Evolutionary conservation across 2,888 invertebrate genomes (phyloP), one percentile per base, ranked within the genome.

Genomic region (Glyphotaelius pellucidus): DNA sequence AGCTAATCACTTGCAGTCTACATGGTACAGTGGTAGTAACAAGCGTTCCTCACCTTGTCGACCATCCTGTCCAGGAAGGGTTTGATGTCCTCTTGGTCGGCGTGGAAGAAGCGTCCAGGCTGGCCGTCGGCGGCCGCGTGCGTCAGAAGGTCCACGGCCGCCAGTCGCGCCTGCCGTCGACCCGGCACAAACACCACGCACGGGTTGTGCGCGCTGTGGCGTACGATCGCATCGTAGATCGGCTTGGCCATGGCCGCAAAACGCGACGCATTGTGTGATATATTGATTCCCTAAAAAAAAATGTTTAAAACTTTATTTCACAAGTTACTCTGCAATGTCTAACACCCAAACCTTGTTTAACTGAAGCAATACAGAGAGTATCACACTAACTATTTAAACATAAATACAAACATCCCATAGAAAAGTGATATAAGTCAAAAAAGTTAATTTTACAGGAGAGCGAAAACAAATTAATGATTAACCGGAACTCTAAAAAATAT

Each of bases 221-320:
- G 97, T 2, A 98, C 94, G 80, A 99, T 98, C 0, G 99, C 97
- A 95, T 99, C 99, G 96, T 99, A 99, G 0, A 99, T 98, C 0
- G 99, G 99, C 94, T 99, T 99, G 0, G 98, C 98, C 99, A 99
- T 99, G 0, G 99, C 99, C 0, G 99, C 98, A 52, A 99, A 97
- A 19, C 99, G 97, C 0, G 99, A 99, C 0, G 98, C 98, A 94
- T 99, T 99, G 96, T 99, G 99, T 0, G 99, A 99, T 83, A 99
- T 98, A 96, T 99, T 99, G 95, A 99, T 98, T 30, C 99, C 99
- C 97, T 98, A 95, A 19, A 92, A 92, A 30, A 1, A 11, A 31
- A 81, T 0, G 31, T 80, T 80, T 30, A n/a, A n/a, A 80, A 30
- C n/a, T 12, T 30, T 30, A 14, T 80, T 30, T 80, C 11, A 80